phyloP scores from a whole-genome alignment of 2,113 vertebrate genomes.

The Gobiocypris rarus region DNA sequence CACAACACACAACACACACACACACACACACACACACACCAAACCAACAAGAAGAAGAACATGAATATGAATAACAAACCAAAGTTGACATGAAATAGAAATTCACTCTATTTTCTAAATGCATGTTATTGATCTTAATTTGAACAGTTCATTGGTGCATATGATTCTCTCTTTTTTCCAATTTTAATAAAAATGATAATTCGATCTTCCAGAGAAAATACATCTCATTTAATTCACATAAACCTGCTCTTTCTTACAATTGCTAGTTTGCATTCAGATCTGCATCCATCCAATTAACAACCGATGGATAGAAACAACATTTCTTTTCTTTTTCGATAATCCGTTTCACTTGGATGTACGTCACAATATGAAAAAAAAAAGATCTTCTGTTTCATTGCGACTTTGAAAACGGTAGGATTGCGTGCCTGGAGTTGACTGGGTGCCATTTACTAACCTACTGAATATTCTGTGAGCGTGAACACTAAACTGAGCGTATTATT shows the following conservation, averaged over 20 bases:
- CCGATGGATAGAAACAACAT: too few species aligned
- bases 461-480: slow-evolving; percentile 68
- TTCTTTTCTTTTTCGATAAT: background rate
- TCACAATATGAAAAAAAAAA: background rate
- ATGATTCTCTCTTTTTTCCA: background rate
- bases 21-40: too few species aligned
- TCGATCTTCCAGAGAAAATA: background rate
- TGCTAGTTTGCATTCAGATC: too few species aligned
- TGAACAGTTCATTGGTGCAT: background rate
- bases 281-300: too few species aligned
- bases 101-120: background rate
- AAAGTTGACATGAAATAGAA: background rate
- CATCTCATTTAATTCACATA: background rate
- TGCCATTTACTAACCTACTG: slow-evolving; percentile 56
- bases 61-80: background rate
- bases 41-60: background rate
- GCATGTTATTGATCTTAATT: background rate
- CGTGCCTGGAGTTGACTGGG: background rate
- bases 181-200: background rate
- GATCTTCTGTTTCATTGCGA: background rate
- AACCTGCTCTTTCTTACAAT: background rate
- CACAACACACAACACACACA: too few species aligned
- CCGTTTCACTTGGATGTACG: background rate
- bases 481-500: slow-evolving; percentile 62
- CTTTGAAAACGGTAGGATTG: background rate